Conservation (phyloP, 2,113 vertebrate species). For the Rhinichthys klamathensis region DNA sequence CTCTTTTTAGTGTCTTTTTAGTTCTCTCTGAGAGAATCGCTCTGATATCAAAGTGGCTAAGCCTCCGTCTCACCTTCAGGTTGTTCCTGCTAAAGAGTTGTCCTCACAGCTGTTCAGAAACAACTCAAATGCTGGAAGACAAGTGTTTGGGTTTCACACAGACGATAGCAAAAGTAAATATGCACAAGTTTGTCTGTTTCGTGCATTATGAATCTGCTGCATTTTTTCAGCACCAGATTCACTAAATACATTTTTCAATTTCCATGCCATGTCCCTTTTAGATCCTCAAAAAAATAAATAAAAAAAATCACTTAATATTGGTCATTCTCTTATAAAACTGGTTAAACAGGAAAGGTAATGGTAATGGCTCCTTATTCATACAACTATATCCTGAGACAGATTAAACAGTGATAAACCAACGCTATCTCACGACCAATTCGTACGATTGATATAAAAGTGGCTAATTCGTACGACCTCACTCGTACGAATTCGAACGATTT, state of each 20-base stretch:
- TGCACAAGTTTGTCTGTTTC: background rate
- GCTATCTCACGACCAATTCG: too few species aligned
- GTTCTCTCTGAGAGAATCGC: constrained; percentile 53
- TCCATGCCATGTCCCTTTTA: background rate
- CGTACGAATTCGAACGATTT: too few species aligned
- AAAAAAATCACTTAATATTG: background rate
- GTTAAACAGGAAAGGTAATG: background rate
- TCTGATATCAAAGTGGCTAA: constrained; percentile 56
- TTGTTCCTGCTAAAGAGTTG: constrained; percentile 32
- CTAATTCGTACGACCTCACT: too few species aligned
- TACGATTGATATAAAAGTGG: too few species aligned
- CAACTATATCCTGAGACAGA: background rate
- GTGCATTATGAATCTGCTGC: background rate
- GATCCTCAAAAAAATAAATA: background rate
- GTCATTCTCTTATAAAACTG: background rate
- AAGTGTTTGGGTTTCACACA: background rate
- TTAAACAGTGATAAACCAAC: background rate
- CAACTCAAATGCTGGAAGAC: background rate
- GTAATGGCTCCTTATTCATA: background rate
- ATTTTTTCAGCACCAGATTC: background rate
- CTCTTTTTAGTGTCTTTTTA: constrained; percentile 61
- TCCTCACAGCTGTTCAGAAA: background rate
- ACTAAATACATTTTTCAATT: background rate
- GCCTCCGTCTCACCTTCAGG: constrained; percentile 36
- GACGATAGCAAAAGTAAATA: background rate